Conservation (phyloP, 92 coral and sea anemone genomes). For the Zoanthus solanderi region DNA sequence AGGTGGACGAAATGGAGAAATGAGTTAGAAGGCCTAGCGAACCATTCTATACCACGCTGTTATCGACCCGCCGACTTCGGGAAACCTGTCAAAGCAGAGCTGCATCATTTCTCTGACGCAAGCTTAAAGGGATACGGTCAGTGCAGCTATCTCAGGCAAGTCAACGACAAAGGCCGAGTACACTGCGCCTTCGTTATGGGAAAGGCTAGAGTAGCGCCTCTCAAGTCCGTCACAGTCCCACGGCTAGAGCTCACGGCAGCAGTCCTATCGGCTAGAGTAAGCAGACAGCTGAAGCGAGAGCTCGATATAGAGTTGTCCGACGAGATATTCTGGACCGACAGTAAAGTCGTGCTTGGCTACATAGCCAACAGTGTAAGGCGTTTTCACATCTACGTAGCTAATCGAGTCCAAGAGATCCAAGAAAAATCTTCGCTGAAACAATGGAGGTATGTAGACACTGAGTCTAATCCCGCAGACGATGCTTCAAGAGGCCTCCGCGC, state of each 20-base stretch:
- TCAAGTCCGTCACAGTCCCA: conserved; percentile 32
- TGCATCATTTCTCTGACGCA: conserved; percentile 23
- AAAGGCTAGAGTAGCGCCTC: conserved; percentile 39
- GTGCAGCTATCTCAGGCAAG: conserved; percentile 4
- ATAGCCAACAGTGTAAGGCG: conserved; percentile 13
- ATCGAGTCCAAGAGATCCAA: conserved; percentile 31
- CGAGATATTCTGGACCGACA: conserved; percentile 38
- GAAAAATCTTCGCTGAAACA: background rate
- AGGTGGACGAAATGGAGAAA: background rate
- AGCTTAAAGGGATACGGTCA: conserved; percentile 3
- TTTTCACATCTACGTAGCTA: conserved; percentile 36
- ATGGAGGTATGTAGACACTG: conserved; percentile 42
- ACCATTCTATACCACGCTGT: background rate
- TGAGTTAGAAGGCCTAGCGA: background rate
- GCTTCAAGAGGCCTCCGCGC: conserved; percentile 15
- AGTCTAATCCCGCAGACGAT: background rate
- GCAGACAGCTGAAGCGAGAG: conserved; percentile 10
- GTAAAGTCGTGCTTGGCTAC: conserved; percentile 40
- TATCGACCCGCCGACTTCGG: background rate
- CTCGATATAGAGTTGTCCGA: background rate
- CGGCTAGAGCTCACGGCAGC: conserved; percentile 40
- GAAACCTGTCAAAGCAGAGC: background rate
- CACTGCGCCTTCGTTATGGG: conserved; percentile 45
- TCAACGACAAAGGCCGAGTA: conserved; percentile 4
- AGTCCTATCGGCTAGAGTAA: conserved; percentile 9